Evolutionary conservation across 2,888 invertebrate species (phyloP), one percentile per base, ranked within the genome.

Genomic region (Apomyelois bistriatella): DNA sequence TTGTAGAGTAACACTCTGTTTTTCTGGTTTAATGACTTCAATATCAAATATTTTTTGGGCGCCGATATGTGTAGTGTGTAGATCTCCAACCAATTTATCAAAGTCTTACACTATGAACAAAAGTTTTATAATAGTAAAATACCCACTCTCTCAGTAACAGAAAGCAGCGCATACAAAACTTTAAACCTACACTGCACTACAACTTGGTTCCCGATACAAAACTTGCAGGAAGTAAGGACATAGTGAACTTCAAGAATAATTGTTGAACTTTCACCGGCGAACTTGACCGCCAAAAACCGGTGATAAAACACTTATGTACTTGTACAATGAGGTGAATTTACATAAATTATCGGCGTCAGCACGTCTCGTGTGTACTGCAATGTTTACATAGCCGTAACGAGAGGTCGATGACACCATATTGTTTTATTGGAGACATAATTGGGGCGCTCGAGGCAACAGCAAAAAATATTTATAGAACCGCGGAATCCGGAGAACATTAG

Each of bases 331-430:
- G 77, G 82, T 76, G 76, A 79, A 88, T 88, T 88, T 85, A 88
- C 89, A 89, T 90, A 89, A 89, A 89, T 88, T 86, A 88, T 88
- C 78, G 85, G 80, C 84, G 85, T 71, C 82, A 78, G 68, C 73
- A 68, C 72, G 87, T 83, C 85, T 54, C 53, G 57, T 79, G 57
- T 79, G 81, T 82, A 79, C 79, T 85, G 86, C 86, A 86, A 71
- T 87, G 87, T 87, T 87, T 88, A 87, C 85, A 81, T 78, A 79
- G 78, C 68, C 72, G 71, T 71, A 75, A 76, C 72, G 70, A 70
- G 81, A 76, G 88, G 86, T 88, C 89, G 85, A 84, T 78, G 88
- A 85, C 87, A 76, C 79, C 75, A 82, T 83, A 85, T 84, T 86
- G 85, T 85, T 87, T 85, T 87, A 87, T 86, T 79, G 82, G 79